Base-by-base conservation (phyloP, 1,140 invertebrate genomes). In the Stegodyphus mimosarum region DNA sequence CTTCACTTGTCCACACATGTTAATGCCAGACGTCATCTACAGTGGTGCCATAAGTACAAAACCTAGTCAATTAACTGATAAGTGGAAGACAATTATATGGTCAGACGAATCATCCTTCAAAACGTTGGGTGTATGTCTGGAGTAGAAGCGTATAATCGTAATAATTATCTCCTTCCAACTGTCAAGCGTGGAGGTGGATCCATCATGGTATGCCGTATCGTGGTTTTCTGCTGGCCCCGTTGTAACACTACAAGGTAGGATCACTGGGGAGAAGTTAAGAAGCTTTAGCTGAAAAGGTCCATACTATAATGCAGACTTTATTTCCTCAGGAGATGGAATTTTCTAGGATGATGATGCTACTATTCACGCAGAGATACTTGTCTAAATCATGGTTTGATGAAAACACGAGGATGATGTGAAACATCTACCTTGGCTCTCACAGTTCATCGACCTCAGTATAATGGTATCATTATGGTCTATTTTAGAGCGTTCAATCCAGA, bases 381-480 rank as follows among this genome's bases (percentile, higher is more conserved):
- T 11, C 49, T 3, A n/a, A 72, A 52, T 7, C 7, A 15, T 60
- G 6, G 75, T 18, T 78, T 6, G 49, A 78, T 64, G 48, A 78
- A 66, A 78, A 66, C 55, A 64, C 33, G 49, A 64, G 10, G 53
- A 64, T 49, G 75, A 78, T 3, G 11, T 63, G 15, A 7, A 78
- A 78, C 75, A 78, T 33, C 75, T 78, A 13, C 7, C 2, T 11
- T 78, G 63, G 75, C 64, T 33, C 48, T 2, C 75, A 5, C 63
- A 78, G 48, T 63, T 33, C 6, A 6, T 60, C 55, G 75, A 78
- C 66, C 6, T 78, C 55, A 78, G 66, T 66, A 66, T 78, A 17
- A 78, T 49, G 2, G 75, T 53, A 66, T 18, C 33, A 60, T 78
- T 78, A n/a, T 64, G 75, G 75, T 17, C 51, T 48, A 66, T 63